These are phyloP conservation scores for Dryoscopus gambensis DNA, from an alignment of 2,113 vertebrate species.

Conservation along the genomic window DNA sequence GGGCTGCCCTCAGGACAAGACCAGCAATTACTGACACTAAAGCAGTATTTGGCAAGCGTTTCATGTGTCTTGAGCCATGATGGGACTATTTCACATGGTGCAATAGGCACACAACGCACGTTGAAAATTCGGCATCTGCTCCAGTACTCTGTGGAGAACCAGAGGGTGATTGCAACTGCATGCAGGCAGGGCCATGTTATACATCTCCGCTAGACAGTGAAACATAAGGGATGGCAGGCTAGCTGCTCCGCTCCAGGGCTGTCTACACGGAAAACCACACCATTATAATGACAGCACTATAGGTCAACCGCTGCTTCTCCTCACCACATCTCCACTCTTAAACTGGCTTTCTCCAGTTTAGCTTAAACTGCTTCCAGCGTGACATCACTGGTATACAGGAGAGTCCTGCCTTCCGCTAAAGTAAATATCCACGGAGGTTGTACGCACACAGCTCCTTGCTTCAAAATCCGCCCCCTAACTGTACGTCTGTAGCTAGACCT, in stretches of 20 bases:
- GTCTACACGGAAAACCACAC: constrained; percentile 51
- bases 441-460: not conserved
- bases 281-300: constrained; percentile 57
- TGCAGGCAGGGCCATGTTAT: constrained; percentile 13
- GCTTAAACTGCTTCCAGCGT: not conserved
- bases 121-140: not conserved
- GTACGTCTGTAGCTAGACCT: constrained; percentile 10
- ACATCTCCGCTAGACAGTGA: constrained; percentile 57
- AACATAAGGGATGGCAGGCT: constrained; percentile 51
- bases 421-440: constrained; percentile 4
- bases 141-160: not conserved
- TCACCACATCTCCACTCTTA: not conserved
- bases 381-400: not conserved
- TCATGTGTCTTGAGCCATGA: not conserved
- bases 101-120: not conserved
- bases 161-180: not conserved
- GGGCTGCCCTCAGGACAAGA: not conserved
- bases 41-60: not conserved
- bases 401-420: constrained; percentile 15
- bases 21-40: not conserved
- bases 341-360: not conserved
- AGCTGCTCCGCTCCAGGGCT: constrained; percentile 9
- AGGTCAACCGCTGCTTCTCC: constrained; percentile 43
- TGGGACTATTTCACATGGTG: not conserved
- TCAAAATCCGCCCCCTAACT: not conserved